Evolutionary conservation across 2,113 vertebrate genomes (phyloP).

Genomic region (Lamprotornis superbus): DNA sequence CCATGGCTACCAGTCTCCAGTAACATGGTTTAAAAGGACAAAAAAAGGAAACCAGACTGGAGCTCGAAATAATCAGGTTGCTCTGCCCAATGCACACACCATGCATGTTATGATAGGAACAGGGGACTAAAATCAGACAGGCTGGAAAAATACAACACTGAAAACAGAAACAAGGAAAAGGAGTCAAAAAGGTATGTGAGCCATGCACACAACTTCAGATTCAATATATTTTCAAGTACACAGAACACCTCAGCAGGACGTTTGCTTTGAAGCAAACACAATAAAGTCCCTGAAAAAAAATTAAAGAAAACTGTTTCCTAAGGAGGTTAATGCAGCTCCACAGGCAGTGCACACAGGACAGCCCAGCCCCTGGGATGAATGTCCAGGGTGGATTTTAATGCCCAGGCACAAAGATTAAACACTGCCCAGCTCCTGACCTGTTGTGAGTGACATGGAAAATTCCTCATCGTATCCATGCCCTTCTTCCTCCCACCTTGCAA

Average conservation of each 20-base stretch:
- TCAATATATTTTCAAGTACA: not conserved
- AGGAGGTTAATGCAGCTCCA: not conserved
- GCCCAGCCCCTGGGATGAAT: not conserved
- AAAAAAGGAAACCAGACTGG: constrained; percentile 14
- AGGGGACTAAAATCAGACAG: not conserved
- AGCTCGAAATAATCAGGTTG: constrained; percentile 6
- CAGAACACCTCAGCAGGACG: not conserved
- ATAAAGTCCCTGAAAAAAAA: not conserved
- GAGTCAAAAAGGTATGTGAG: not conserved
- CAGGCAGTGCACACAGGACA: not conserved
- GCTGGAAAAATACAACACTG: not conserved
- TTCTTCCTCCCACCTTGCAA: accelerated
- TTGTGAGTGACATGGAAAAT: not conserved
- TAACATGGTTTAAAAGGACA: not conserved
- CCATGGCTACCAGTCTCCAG: constrained; percentile 19
- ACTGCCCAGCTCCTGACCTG: not conserved
- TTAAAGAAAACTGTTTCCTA: not conserved
- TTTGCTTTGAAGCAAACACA: not conserved
- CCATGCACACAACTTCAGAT: not conserved
- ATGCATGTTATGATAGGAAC: not conserved
- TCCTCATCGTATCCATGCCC: not conserved
- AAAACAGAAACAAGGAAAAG: not conserved
- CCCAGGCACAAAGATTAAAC: not conserved
- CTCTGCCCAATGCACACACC: not conserved
- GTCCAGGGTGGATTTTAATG: not conserved